phyloP scores from a whole-genome alignment of 2,888 invertebrate genomes.

The Drosophila cyrtoloma region DNA sequence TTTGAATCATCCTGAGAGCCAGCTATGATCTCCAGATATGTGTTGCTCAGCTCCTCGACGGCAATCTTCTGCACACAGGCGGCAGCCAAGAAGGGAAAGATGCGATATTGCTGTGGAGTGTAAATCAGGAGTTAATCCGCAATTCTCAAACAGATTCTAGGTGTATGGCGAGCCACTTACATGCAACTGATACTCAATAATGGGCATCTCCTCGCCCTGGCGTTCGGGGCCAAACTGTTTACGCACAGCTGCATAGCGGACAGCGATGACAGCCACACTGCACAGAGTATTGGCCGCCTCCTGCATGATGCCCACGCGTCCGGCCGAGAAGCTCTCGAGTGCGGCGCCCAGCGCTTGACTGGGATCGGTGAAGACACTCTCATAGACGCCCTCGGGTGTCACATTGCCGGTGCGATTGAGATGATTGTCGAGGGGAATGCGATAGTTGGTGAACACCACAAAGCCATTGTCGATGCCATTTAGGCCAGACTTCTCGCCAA shows the following conservation, averaged over 20 bases:
- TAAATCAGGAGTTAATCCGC: background rate
- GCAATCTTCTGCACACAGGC: conserved; percentile 88
- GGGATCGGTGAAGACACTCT: conserved; percentile 95
- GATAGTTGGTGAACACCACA: conserved; percentile 94
- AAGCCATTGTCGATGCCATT: conserved; percentile 98
- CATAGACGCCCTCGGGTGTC: conserved; percentile 93
- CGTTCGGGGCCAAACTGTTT: conserved; percentile 91
- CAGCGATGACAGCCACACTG: conserved; percentile 89
- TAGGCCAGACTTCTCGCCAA: conserved; percentile 96
- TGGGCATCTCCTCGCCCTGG: conserved; percentile 88
- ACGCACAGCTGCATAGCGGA: conserved; percentile 91
- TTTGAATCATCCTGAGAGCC: conserved; percentile 86
- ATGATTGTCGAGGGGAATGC: conserved; percentile 93
- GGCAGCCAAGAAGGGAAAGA: conserved; percentile 90
- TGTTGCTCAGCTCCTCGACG: conserved; percentile 88
- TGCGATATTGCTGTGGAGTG: conserved; percentile 88
- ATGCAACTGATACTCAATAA: conserved; percentile 93
- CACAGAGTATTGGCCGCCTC: conserved; percentile 86
- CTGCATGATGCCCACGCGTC: conserved; percentile 90
- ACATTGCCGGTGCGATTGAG: conserved; percentile 96
- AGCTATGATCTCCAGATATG: conserved; percentile 89
- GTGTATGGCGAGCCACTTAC: conserved; percentile 83
- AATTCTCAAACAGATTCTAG: background rate
- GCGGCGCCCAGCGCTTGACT: conserved; percentile 94
- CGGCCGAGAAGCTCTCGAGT: conserved; percentile 94